phyloP scores from a whole-genome alignment of 2,113 vertebrate species.

The Nanger granti region DNA sequence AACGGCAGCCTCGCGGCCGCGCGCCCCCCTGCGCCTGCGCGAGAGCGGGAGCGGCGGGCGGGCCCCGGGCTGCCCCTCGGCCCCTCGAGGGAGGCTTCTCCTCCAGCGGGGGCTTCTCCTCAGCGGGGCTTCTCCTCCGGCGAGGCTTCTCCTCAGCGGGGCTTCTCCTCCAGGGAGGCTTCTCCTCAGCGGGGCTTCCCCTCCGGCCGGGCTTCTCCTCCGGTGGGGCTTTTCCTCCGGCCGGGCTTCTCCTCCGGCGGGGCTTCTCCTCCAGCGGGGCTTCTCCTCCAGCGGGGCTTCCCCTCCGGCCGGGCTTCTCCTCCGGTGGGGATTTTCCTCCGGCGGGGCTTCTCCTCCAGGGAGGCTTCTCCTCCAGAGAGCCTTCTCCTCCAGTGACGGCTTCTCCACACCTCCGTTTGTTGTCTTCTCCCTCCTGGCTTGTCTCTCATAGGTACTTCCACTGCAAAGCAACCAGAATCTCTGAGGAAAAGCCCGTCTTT shows the following conservation, averaged over 20 bases:
- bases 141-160: too few relatives aligned
- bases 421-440: accelerated
- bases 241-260: accelerated
- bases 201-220: too few relatives aligned
- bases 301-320: accelerated
- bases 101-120: too few relatives aligned
- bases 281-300: too few relatives aligned
- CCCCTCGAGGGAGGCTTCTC: too few relatives aligned
- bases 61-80: too few relatives aligned
- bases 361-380: accelerated
- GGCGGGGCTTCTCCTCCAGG: accelerated
- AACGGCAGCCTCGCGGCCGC: not conserved
- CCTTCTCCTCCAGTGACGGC: not conserved
- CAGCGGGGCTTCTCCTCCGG: too few relatives aligned
- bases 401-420: accelerated
- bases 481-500: not conserved
- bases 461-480: not conserved
- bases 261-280: accelerated
- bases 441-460: accelerated
- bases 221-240: accelerated
- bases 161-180: too few relatives aligned
- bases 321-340: accelerated
- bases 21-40: not conserved
- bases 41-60: too few relatives aligned
- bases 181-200: too few relatives aligned